phyloP scores from a whole-genome alignment of 1,140 invertebrate species.

The Scaptomyza hsui region DNA sequence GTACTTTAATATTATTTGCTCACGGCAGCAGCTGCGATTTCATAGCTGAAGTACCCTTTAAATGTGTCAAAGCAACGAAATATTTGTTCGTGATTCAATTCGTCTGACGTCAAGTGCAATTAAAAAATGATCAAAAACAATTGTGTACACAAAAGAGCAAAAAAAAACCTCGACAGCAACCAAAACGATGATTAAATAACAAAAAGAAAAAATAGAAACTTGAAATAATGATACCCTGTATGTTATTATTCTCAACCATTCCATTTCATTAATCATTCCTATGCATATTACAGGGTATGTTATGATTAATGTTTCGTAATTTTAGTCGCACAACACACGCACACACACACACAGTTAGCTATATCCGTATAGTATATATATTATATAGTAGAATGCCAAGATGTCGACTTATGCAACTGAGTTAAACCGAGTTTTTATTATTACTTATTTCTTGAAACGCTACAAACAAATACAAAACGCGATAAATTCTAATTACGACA shows the following conservation, averaged over 20 bases:
- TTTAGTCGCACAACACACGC: neutral
- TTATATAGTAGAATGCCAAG: slow-evolving; percentile 5
- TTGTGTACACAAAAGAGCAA: slow-evolving; percentile 32
- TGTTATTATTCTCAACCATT: too few relatives aligned
- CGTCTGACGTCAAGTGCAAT: slow-evolving; percentile 45
- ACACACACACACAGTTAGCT: too few relatives aligned
- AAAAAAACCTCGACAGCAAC: slow-evolving; percentile 28
- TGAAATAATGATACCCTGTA: slow-evolving; percentile 1
- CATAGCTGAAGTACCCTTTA: slow-evolving; percentile 35
- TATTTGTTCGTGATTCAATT: slow-evolving; percentile 55
- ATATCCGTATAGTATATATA: neutral
- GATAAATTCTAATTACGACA: slow-evolving; percentile 74
- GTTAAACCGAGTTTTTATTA: slow-evolving; percentile 13
- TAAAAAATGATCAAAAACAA: slow-evolving; percentile 52
- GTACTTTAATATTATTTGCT: slow-evolving; percentile 14
- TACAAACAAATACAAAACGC: slow-evolving; percentile 41
- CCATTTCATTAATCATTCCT: too few relatives aligned
- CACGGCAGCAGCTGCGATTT: slow-evolving; percentile 1
- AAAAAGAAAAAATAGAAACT: slow-evolving; percentile 2
- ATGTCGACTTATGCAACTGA: slow-evolving; percentile 34
- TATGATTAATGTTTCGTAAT: neutral
- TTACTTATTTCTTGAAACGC: slow-evolving; percentile 19
- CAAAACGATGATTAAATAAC: slow-evolving; percentile 31
- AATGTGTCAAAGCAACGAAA: slow-evolving; percentile 43
- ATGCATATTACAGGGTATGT: neutral